Evolutionary conservation across 2,888 invertebrate genomes (phyloP), one percentile per base, ranked within the genome.

Genomic region (Noctua pronuba): DNA sequence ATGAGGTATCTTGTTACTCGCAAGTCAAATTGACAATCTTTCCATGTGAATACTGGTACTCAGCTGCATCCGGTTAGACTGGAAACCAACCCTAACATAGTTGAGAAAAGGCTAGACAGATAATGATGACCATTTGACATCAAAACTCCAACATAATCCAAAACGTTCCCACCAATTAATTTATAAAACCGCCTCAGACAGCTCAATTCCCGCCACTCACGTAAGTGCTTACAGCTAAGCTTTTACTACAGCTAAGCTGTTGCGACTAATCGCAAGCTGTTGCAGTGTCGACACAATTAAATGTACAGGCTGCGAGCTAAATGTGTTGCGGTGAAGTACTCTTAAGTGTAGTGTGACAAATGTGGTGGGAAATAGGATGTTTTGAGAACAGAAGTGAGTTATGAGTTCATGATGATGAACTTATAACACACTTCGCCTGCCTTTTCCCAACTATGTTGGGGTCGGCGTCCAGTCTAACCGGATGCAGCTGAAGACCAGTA

Each of bases 201-300:
- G 65, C 68, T 77, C 65, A 72, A 46, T 69, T 68, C 71, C n/a
- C 28, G 31, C 60, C 64, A 21, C 46, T 73, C 70, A 44, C n/a
- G 64, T 62, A 69, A 83, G 70, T 64, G 66, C 84, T 75, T 60
- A 69, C 71, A 65, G 46, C 68, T 76, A 46, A 82, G 58, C 58
- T 28, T 28, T 28, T 58, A 28, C 28, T 60, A 69, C 71, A 65
- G 38, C 68, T 73, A 64, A 65, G 69, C 64, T 73, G 62, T 28
- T 46, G 79, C 66, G 69, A 77, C 66, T 83, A 83, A 83, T 83
- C 66, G 70, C 79, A 44, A 73, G 79, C 79, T 73, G 58, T 60
- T 77, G 58, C 55, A 70, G 60, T 83, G 83, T 68, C 83, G 71
- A 77, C 83, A 72, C 78, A 71, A 86, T 83, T 84, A 86, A 78